A percentile compares a stretch with the other conserved stretches of the same genome.
Evolutionary conservation across 1,140 invertebrate genomes (phyloP).

Genomic region (Cepaea nemoralis): DNA sequence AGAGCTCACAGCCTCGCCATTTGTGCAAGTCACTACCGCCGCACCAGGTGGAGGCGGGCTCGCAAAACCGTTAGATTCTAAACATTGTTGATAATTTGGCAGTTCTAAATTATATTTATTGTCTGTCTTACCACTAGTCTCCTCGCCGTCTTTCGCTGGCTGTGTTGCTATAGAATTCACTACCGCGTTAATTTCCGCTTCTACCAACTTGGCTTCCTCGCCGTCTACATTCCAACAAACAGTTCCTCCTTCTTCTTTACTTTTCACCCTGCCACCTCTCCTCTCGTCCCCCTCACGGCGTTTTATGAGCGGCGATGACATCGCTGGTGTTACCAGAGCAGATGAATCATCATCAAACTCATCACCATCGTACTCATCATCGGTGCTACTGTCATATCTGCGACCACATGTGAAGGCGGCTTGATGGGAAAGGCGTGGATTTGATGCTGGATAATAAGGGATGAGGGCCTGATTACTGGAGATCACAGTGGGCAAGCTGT

Average conservation of each 20-base stretch:
- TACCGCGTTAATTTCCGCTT: background rate
- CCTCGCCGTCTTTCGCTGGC: background rate
- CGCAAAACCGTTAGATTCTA: conserved; percentile 71
- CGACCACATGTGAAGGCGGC: conserved; percentile 17
- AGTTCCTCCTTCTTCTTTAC: background rate
- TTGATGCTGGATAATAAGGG: background rate
- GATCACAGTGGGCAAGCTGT: background rate
- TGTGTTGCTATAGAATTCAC: background rate
- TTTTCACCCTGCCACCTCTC: background rate
- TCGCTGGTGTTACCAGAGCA: conserved; percentile 35
- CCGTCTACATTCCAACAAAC: background rate
- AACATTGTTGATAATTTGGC: conserved; percentile 47
- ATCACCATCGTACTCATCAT: conserved; percentile 41
- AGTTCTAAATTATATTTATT: background rate
- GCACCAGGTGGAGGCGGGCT: conserved; percentile 72
- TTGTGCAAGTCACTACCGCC: conserved; percentile 74
- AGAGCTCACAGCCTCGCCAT: background rate
- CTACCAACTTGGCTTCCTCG: background rate
- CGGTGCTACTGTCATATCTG: conserved; percentile 36
- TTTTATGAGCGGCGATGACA: conserved; percentile 41
- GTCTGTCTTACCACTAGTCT: background rate
- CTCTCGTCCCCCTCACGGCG: conserved; percentile 8
- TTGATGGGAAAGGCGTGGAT: background rate
- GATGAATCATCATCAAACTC: conserved; percentile 43
- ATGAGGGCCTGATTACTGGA: background rate